Percentiles rank a stretch among this genome's conserved stretches.
Evolutionary conservation across 2,888 invertebrate species (phyloP).

Genomic region (Zygogramma bicolorata): DNA sequence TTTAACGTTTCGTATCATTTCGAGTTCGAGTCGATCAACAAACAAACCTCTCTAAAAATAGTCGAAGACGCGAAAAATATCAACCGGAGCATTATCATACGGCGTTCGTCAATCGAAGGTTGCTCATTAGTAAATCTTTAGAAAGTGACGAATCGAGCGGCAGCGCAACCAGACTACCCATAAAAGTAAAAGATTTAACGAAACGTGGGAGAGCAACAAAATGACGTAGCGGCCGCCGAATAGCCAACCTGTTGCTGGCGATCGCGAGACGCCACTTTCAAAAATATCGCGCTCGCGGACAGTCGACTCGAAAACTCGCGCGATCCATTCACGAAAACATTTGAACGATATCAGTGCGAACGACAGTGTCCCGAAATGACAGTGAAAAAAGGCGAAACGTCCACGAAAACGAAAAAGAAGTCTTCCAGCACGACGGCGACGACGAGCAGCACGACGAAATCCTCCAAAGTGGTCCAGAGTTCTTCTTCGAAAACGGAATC

Average conservation of each 20-base stretch:
- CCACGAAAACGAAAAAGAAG: slow-evolving; percentile 57
- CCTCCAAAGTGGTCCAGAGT: slow-evolving; percentile 50
- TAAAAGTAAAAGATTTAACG: slow-evolving; percentile 61
- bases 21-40: not conserved
- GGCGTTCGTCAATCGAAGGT: slow-evolving; percentile 6
- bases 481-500: slow-evolving; percentile 43
- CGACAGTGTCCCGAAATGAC: slow-evolving; percentile 54
- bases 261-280: slow-evolving; percentile 47
- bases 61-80: not conserved
- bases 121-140: slow-evolving; percentile 28
- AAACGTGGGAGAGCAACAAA: slow-evolving; percentile 56
- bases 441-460: slow-evolving; percentile 49
- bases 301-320: slow-evolving; percentile 38
- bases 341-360: slow-evolving; percentile 31
- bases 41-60: not conserved
- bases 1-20: not conserved
- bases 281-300: slow-evolving; percentile 54
- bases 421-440: slow-evolving; percentile 47
- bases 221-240: slow-evolving; percentile 52
- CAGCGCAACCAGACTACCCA: slow-evolving; percentile 54
- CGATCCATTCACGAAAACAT: slow-evolving; percentile 40
- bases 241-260: slow-evolving; percentile 49
- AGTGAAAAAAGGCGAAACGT: slow-evolving; percentile 58
- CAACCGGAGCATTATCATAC: not conserved
- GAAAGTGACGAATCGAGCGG: slow-evolving; percentile 57